Evolutionary conservation across 2,113 vertebrate genomes (phyloP), one percentile per base, ranked within the genome.

Genomic region (Buteo buteo): DNA sequence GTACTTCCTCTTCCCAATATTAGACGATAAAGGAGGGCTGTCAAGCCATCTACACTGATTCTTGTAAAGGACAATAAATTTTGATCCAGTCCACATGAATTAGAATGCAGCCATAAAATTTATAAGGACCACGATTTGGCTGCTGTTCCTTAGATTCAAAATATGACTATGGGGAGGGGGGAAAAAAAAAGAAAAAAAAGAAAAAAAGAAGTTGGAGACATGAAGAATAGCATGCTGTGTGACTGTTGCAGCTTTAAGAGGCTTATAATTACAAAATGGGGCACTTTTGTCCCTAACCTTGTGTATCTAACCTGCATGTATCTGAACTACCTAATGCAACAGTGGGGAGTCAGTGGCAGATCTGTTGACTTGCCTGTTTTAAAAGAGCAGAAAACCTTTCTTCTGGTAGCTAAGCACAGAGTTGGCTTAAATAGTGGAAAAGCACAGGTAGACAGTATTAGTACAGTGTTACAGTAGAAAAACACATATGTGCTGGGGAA

Each of bases 381-480:
- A 45, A 58, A 85, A 67, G 40, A 52, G 26, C 17, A 87, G 40
- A 81, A 29, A 13, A 32, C 6, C 29, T 47, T 88, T 49, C 32
- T 55, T 45, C 18, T 47, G 20, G 38, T 58, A 47, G 32, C 21
- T 61, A 83, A 86, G 65, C 25, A 67, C 38, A 38, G 69, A 74
- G 25, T 17, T 76, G 16, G 38, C 86, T 90, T 61, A 65, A 85
- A 31, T 1, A 52, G 20, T 26, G 32, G 25, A 62, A 81, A 83
- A 66, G 34, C 40, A 40, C 4, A 5, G 31, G 18, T n/a, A 6
- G 26, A 28, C 34, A 58, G 47, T 13, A 85, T n/a, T 36, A 70
- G 3, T 7, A 50, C 7, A 31, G n/a, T 0, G 0, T n/a, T 69
- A 89, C 0, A 59, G 7, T 4, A 44, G 65, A 67, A 84, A 86